Percentiles rank a stretch among this genome's conserved stretches.
Conservation (phyloP, 2,888 invertebrate genomes). For the Diarsia rubi region DNA sequence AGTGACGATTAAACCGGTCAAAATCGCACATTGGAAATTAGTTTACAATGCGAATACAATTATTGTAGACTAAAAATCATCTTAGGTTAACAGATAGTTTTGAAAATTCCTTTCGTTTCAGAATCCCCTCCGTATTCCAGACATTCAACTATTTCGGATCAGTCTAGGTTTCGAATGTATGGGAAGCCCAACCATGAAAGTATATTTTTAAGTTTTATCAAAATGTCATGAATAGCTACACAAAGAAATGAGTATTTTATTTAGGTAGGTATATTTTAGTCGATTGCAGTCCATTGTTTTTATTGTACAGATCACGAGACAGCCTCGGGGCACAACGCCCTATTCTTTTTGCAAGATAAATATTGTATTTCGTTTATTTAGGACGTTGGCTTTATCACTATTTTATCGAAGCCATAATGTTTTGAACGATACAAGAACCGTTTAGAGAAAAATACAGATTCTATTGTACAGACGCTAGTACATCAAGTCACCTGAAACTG, state of each 20-base stretch:
- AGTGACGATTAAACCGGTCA: conserved; percentile 7
- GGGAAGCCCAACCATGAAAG: background rate
- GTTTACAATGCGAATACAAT: conserved; percentile 18
- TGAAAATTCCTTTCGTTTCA: background rate
- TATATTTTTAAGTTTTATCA: too few species aligned
- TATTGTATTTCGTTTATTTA: conserved; percentile 20
- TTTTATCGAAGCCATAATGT: conserved; percentile 1
- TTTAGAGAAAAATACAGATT: conserved; percentile 3
- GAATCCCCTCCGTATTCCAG: background rate
- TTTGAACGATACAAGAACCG: background rate
- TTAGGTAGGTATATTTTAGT: background rate
- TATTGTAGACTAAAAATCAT: background rate
- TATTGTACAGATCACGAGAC: conserved; percentile 2
- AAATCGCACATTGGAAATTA: conserved; percentile 25
- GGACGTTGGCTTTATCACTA: conserved; percentile 12
- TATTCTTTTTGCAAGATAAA: conserved; percentile 12
- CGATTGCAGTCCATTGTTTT: conserved; percentile 6
- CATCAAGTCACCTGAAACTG: too few species aligned
- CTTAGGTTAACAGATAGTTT: background rate
- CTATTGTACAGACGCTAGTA: background rate
- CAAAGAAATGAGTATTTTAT: background rate
- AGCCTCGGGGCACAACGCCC: background rate
- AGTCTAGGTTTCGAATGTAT: background rate
- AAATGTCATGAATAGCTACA: too few species aligned
- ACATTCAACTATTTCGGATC: background rate